phyloP scores from a whole-genome alignment of 1,140 invertebrate genomes.

The Dryas iulia region DNA sequence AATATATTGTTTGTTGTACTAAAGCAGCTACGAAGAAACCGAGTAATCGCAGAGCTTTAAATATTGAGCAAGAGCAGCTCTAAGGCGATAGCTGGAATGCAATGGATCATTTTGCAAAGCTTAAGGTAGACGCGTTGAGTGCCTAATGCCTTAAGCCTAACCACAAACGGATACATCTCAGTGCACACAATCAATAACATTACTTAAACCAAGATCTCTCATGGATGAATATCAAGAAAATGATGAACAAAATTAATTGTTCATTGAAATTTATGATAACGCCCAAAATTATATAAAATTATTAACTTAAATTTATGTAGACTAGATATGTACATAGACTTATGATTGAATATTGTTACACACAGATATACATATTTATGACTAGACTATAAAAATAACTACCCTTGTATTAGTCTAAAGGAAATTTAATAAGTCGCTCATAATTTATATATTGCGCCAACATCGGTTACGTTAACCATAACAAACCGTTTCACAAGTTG shows the following conservation, averaged over 20 bases:
- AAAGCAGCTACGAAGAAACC: background rate
- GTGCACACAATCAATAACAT: constrained; percentile 34
- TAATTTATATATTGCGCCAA: constrained; percentile 1
- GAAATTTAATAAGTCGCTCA: constrained; percentile 8
- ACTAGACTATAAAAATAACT: background rate
- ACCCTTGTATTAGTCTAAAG: background rate
- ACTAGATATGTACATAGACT: too few relatives aligned
- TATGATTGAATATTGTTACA: too few relatives aligned
- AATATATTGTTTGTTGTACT: background rate
- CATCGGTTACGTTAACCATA: constrained; percentile 9
- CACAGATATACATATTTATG: background rate
- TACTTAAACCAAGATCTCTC: constrained; percentile 25
- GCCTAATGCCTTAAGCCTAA: constrained; percentile 38
- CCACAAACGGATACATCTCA: constrained; percentile 36
- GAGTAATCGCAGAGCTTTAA: constrained; percentile 13
- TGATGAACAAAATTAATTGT: too few relatives aligned
- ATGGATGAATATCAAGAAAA: background rate
- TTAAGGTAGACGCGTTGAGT: constrained; percentile 42
- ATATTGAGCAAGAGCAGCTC: constrained; percentile 21
- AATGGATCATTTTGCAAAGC: constrained; percentile 37
- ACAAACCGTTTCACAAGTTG: constrained; percentile 17
- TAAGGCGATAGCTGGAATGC: constrained; percentile 34
- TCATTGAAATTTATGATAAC: too few relatives aligned
- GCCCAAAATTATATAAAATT: too few relatives aligned
- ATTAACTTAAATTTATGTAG: too few relatives aligned